Base-by-base conservation (phyloP, 1,140 invertebrate genomes). In the Cepaea nemoralis region DNA sequence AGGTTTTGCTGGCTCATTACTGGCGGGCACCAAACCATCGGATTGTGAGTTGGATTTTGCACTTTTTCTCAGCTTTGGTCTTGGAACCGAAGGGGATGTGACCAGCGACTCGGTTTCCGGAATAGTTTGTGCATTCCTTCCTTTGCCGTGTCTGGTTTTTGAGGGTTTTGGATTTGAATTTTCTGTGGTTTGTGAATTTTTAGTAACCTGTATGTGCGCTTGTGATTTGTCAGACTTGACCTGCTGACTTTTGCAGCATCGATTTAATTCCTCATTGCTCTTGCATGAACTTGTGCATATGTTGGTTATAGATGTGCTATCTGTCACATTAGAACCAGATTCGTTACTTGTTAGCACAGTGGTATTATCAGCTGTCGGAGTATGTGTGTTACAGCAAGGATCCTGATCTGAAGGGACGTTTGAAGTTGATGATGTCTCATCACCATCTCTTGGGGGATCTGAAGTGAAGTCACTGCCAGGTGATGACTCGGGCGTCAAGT, bases 1-100 rank as follows among this genome's bases (percentile, higher is more conserved):
- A 40, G 59, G 75, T 77, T 77, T 77, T 10, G 31, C 12, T 37
- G 63, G n/a, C 69, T 79, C 77, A 42, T 1, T 31, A 40, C 33
- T n/a, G 16, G 63, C 75, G 24, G 27, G 22, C 22, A 35, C 33
- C 33, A 63, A 37, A 24, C 6, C 37, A 63, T 63, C 59, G 3
- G n/a, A 31, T 63, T 63, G 27, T 39, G 27, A 40, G 19, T 35
- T 45, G 33, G 73, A 76, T 22, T 77, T 77, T 24, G 35, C 37
- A 16, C 39, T 37, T 50, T 50, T 75, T 35, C 40, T 48, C 6
- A 75, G 40, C 31, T 75, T 75, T 55, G 39, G 31, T 35, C 45
- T 75, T 55, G 73, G 73, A 50, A 75, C 1, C 16, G 73, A 75
- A 14, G 73, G 73, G 31, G 73, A 75, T 5, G 40, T 16, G 2